Evolutionary conservation across 2,113 vertebrate species (phyloP).

Genomic region (Nesospiza acunhae): DNA sequence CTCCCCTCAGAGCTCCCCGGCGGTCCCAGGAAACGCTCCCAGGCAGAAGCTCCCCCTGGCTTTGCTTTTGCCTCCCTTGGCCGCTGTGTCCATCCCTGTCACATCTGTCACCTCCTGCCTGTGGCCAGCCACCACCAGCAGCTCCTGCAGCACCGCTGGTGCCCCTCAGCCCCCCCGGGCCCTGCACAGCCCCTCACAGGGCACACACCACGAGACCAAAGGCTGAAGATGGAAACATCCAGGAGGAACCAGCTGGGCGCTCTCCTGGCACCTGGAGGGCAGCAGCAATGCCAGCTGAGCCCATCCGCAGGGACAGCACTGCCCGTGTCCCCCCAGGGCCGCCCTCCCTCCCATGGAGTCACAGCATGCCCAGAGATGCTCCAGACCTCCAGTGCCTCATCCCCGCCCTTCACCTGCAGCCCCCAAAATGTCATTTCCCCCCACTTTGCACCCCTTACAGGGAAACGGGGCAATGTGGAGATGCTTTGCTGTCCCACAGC

Average conservation of each 20-base stretch:
- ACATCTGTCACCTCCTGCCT: background rate
- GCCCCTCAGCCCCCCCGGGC: background rate
- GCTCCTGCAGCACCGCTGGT: fast-evolving
- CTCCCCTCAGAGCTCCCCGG: background rate
- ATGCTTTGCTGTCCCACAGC: background rate
- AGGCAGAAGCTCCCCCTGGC: background rate
- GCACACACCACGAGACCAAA: background rate
- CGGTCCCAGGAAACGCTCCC: fast-evolving
- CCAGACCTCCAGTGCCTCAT: background rate
- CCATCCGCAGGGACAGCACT: background rate
- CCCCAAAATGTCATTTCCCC: background rate
- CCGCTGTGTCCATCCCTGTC: fast-evolving
- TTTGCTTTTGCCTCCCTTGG: background rate
- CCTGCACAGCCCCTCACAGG: fast-evolving
- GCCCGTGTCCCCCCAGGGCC: background rate
- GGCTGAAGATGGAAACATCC: too few species aligned
- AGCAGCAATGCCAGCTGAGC: background rate
- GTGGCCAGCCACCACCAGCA: background rate
- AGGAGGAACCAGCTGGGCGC: conserved; percentile 56
- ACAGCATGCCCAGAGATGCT: background rate
- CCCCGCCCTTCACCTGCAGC: background rate
- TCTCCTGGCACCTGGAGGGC: conserved; percentile 1
- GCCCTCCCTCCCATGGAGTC: fast-evolving
- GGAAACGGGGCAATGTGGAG: too few species aligned
- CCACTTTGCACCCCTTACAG: background rate